Evolutionary conservation across 2,888 invertebrate species (phyloP), one percentile per base, ranked within the genome.

Genomic region (Phortica okadai): DNA sequence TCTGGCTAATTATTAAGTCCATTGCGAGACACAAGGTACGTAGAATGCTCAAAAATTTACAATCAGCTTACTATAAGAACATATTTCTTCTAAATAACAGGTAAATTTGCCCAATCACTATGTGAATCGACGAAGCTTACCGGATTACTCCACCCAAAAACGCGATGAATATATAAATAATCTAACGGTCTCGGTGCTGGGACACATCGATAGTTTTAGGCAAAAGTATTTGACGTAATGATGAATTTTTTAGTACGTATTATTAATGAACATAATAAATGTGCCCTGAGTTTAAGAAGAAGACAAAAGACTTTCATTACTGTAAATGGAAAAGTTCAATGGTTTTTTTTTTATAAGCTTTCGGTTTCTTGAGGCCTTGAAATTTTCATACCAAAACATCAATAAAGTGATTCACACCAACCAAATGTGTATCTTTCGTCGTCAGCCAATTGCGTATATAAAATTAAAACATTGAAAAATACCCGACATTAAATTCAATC

Each of bases 1-100:
- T 94, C 0, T 94, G 94, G 77, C 89, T 95, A 41, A 94, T 95
- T 78, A 88, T 95, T 41, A 94, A 94, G 88, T 94, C 95, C 11
- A 93, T 95, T 79, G 94, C 94, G 8, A 92, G 95, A 58, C 95
- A 95, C 89, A 95, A 95, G 90, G 93, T 94, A 74, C 78, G 72
- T 50, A 70, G 14, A 5, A 66, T 42, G 42, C 41, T 59, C 14
- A 58, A 25, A 44, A 8, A 41, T 64, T 58, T 42, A 41, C 44
- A 2, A 56, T 50, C 3, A 16, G 10, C 56, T 74, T 77, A 7
- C 4, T 59, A n/a, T 41, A 67, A 11, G 58, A 21, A 69, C 45
- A 70, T 44, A 11, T 21, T 14, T 54, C 78, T 42, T 75, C 54
- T 54, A 64, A 70, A 41, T 79, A 81, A 54, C 74, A 90, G 90